These are phyloP conservation scores for Criorhina ranunculi DNA, from an alignment of 2,888 invertebrate species.

Conservation along the genomic window DNA sequence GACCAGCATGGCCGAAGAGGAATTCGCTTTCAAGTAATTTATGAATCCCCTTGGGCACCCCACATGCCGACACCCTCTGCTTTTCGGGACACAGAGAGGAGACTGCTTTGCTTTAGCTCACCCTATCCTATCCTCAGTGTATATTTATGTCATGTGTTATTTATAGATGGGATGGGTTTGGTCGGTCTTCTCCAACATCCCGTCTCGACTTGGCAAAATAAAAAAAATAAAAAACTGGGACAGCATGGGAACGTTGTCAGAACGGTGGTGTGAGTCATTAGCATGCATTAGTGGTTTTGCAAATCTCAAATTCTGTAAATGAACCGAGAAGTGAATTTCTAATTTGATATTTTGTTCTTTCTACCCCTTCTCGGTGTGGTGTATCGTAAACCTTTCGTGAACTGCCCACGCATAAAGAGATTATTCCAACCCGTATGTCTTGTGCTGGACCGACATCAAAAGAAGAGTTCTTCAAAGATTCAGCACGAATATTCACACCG, in stretches of 20 bases:
- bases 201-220: constrained; percentile 38
- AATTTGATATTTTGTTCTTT: constrained; percentile 7
- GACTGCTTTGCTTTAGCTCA: constrained; percentile 29
- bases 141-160: constrained; percentile 74
- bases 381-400: constrained; percentile 37
- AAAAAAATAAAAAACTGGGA: constrained; percentile 47
- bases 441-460: constrained; percentile 16
- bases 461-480: constrained; percentile 23
- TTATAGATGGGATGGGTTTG: constrained; percentile 70
- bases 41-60: constrained; percentile 61
- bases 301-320: constrained; percentile 48
- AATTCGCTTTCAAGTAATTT: constrained; percentile 71
- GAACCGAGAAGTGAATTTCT: constrained; percentile 45
- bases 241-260: constrained; percentile 58
- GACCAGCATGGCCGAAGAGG: constrained; percentile 61
- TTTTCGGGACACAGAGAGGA: constrained; percentile 43
- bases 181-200: constrained; percentile 35
- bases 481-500: constrained; percentile 55
- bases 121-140: constrained; percentile 35
- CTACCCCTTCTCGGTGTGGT: constrained; percentile 2
- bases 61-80: constrained; percentile 29
- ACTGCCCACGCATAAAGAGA: constrained; percentile 61
- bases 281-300: constrained; percentile 61
- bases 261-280: constrained; percentile 61
- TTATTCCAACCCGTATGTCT: constrained; percentile 35